Conservation (phyloP, 1,140 invertebrate genomes). For the Gonioctena quinquepunctata region DNA sequence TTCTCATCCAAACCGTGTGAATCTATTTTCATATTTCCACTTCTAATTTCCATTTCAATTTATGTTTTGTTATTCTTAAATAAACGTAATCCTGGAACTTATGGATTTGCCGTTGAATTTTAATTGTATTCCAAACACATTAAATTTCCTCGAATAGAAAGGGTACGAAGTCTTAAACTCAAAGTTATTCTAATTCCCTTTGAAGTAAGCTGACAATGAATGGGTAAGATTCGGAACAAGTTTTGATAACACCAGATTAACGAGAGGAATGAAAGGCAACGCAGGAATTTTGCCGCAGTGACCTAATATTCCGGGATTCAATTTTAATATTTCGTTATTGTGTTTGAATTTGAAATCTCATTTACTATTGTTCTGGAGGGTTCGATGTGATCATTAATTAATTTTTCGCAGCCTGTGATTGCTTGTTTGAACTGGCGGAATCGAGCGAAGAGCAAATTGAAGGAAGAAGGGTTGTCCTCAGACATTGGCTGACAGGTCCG, state of each 20-base stretch:
- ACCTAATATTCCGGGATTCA: conserved; percentile 3
- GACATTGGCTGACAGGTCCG: too few relatives aligned
- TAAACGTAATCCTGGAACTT: conserved; percentile 21
- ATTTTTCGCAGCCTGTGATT: conserved; percentile 32
- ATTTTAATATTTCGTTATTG: conserved; percentile 19
- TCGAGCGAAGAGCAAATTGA: conserved; percentile 22
- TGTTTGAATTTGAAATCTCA: conserved; percentile 22
- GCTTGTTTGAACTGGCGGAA: conserved; percentile 29
- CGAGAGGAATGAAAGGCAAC: background rate
- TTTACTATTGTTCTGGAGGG: background rate
- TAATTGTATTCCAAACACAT: conserved; percentile 34
- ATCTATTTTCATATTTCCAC: background rate
- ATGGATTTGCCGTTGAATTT: conserved; percentile 22
- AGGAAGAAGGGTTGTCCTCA: background rate
- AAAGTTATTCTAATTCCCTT: conserved; percentile 43
- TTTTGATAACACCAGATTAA: conserved; percentile 37
- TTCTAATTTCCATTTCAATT: conserved; percentile 13
- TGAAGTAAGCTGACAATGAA: conserved; percentile 47
- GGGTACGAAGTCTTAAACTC: conserved; percentile 31
- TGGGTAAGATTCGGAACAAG: conserved; percentile 42
- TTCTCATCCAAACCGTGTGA: background rate
- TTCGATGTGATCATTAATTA: conserved; percentile 28
- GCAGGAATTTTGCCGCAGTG: conserved; percentile 9
- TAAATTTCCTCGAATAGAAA: conserved; percentile 28
- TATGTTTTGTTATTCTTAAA: conserved; percentile 22